Percentiles rank a stretch among this genome's conserved stretches.
Evolutionary conservation across 1,140 invertebrate genomes (phyloP).

Genomic region (Catajapyx aquilonaris): DNA sequence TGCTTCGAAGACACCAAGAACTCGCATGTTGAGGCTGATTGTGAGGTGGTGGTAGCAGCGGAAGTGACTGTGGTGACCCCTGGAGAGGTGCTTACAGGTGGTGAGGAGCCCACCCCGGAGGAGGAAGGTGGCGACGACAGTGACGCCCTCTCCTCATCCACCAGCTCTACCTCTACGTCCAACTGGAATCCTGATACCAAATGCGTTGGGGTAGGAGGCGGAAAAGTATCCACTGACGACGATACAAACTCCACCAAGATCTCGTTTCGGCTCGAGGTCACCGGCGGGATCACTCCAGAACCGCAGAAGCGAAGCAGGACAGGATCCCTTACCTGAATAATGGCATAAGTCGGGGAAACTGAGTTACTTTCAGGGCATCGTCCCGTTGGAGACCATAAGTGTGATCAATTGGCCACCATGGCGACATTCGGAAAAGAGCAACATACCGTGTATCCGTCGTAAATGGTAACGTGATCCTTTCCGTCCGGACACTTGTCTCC

Average conservation of each 20-base stretch:
- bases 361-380: too few relatives aligned
- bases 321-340: too few relatives aligned
- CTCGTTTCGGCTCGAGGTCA: conserved; percentile 7
- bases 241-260: background rate
- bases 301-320: conserved; percentile 77
- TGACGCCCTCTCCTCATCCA: background rate
- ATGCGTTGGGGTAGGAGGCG: background rate
- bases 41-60: too few relatives aligned
- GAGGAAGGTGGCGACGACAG: background rate
- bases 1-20: conserved; percentile 65
- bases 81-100: too few relatives aligned
- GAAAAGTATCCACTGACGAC: background rate
- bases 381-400: too few relatives aligned
- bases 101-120: too few relatives aligned
- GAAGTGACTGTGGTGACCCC: too few relatives aligned
- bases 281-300: conserved; percentile 42
- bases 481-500: conserved; percentile 70
- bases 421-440: too few relatives aligned
- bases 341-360: too few relatives aligned
- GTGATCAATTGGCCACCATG: too few relatives aligned
- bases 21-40: too few relatives aligned
- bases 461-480: conserved; percentile 69
- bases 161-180: background rate
- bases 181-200: background rate
- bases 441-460: conserved; percentile 75